Evolutionary conservation across 1,140 invertebrate genomes (phyloP), one percentile per base, ranked within the genome.

Genomic region (Drosophila serrata): DNA sequence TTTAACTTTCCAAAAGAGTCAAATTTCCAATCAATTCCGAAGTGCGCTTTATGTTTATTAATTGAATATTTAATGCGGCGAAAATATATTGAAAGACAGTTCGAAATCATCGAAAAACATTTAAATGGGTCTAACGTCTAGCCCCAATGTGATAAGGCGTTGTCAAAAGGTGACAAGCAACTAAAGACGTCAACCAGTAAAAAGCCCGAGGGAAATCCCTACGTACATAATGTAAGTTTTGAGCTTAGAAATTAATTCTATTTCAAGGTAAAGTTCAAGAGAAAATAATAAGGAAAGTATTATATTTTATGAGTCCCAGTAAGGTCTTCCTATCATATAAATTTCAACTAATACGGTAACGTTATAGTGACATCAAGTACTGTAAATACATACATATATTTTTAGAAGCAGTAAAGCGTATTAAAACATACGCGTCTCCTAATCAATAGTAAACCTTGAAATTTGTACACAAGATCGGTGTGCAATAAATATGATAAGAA

Each of bases 31-130:
- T 72, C 51, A 72, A 59, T 49, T 59, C 29, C 42, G 11, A 73
- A 72, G 37, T 73, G 69, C 69, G 69, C 40, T 73, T 72, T 22
- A 59, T 72, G 58, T 58, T 45, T 58, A 70, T 72, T 70, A 57
- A 73, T 72, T 72, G 69, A 73, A 72, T 73, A 72, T 57, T 70
- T 42, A 73, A 73, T 73, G 37, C 35, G 68, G 68, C 65, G 65
- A 63, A 31, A 51, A 42, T n/a, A 12, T 37, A 60, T 39, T 33
- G 49, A 35, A 7, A 22, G 8, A 15, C 42, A 19, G 27, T 35
- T 40, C 0, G 9, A 64, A 64, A 33, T 33, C 45, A 51, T 51
- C 45, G 45, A 48, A 53, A 48, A 68, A 64, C 15, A 24, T 22
- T 40, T 24, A 17, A 64, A 64, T 39, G 49, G 24, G 33, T 13